Base-by-base conservation (phyloP, 2,797 vertebrate species). In the Chrysocyon brachyurus region DNA sequence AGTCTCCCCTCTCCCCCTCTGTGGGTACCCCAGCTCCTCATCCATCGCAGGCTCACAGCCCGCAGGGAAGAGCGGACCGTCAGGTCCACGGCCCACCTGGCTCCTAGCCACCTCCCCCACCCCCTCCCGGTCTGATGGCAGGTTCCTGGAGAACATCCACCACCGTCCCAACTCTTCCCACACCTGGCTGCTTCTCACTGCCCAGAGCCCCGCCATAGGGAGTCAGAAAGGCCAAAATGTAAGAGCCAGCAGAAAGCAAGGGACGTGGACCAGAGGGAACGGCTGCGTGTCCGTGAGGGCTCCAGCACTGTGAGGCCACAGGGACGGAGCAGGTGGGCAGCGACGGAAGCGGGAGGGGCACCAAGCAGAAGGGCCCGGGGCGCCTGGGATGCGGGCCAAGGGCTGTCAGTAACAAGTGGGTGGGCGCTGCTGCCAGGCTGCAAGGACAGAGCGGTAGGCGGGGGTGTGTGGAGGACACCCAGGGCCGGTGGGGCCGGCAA, bases 1-100 rank as follows among this genome's bases (percentile, higher is more conserved):
- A 2, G 49, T 15, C 52, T 6, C 3, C 0, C 3, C 49, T 15
- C 52, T 6, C 15, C 11, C 17, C 6, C 31, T 46, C 28, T 11
- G 5, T 1, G 14, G 54, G 28, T 1, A 19, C 36, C n/a, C 54
- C 86, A 61, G 1, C 52, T 70, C 61, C 28, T 3, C 33, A 54
- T 26, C 14, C 54, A 77, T 56, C 36, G 64, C 31, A 9, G 36
- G 52, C 22, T 33, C 59, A 22, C 85, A 19, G 6, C 21, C 59
- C 33, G 28, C 10, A 12, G 57, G 52, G n/a, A 72, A 79, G 11
- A 15, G 33, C 31, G 3, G 3, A 31, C 1, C 0, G 12, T 16
- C 26, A 90, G 46, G 63, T 40, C 64, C 8, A 10, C 0, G 24
- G 70, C 24, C 3, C 26, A 64, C 24, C 7, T 11, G 22, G 26